Percentiles rank a stretch among this genome's conserved stretches.
These are phyloP conservation scores for Nannoperca obscura DNA, from an alignment of 2,797 vertebrate genomes.

Conservation along the genomic window DNA sequence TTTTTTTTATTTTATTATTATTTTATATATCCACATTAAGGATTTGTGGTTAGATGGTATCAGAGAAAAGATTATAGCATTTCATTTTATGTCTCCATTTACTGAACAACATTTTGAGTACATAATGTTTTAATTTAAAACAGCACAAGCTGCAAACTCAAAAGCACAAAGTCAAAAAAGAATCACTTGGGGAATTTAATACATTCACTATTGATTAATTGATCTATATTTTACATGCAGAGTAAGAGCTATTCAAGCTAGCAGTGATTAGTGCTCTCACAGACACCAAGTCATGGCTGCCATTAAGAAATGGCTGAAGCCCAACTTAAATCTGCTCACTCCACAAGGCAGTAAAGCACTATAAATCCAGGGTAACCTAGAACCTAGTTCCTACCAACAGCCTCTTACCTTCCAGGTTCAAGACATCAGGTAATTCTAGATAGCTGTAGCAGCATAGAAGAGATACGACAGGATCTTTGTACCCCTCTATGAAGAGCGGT, in stretches of 20 bases:
- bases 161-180: neutral
- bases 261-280: slow-evolving; percentile 50
- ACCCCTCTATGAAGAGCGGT: slow-evolving; percentile 52
- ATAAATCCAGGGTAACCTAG: neutral
- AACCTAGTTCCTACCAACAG: neutral
- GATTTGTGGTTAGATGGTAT: neutral
- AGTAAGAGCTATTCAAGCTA: slow-evolving; percentile 13
- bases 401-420: slow-evolving; percentile 66
- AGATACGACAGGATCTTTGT: slow-evolving; percentile 26
- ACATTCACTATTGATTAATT: neutral
- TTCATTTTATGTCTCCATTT: neutral
- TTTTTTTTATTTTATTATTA: too few relatives aligned
- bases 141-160: neutral
- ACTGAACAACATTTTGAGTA: neutral
- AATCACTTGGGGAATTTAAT: neutral
- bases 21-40: too few relatives aligned
- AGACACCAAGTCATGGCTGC: slow-evolving; percentile 46
- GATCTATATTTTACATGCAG: slow-evolving; percentile 1
- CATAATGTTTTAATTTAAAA: slow-evolving; percentile 6
- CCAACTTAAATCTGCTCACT: slow-evolving; percentile 52
- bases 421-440: slow-evolving; percentile 19
- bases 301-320: slow-evolving; percentile 35
- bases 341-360: slow-evolving; percentile 28
- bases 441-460: slow-evolving; percentile 6
- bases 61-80: neutral